phyloP scores from a whole-genome alignment of 64 coral and sea anemone species.

The Actinia tenebrosa region DNA sequence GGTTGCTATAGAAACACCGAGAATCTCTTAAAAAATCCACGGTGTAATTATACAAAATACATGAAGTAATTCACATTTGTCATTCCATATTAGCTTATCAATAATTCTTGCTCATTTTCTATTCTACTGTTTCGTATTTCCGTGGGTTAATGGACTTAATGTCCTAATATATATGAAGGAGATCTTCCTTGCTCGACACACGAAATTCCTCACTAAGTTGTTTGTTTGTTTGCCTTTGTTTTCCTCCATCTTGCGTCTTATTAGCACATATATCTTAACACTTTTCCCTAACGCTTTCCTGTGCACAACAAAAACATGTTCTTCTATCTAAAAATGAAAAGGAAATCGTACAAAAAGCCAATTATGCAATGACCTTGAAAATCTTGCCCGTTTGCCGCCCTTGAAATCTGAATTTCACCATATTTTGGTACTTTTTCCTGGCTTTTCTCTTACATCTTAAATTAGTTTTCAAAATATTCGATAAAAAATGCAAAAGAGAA shows the following conservation, averaged over 20 bases:
- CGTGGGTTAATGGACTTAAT: background rate
- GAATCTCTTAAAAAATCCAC: background rate
- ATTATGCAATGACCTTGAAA: no score
- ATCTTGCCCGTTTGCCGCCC: no score
- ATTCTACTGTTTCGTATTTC: background rate
- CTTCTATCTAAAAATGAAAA: no score
- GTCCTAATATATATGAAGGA: background rate
- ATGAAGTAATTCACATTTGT: background rate
- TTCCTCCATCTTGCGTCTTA: background rate
- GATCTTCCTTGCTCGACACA: background rate
- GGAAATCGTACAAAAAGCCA: no score
- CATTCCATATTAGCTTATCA: background rate
- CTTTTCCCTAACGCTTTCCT: no score
- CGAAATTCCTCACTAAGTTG: background rate
- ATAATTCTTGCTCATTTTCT: background rate
- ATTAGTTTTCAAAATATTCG: no score
- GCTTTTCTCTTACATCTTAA: no score
- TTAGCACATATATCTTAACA: background rate
- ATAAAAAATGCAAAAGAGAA: no score
- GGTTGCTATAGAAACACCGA: slow-evolving; percentile 4
- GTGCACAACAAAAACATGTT: no score
- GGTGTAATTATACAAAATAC: background rate
- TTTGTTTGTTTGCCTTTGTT: background rate
- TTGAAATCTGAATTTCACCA: no score
- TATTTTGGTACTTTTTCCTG: no score